Evolutionary conservation across 2,888 invertebrate species (phyloP).

Genomic region (Cosmopolites sordidus): DNA sequence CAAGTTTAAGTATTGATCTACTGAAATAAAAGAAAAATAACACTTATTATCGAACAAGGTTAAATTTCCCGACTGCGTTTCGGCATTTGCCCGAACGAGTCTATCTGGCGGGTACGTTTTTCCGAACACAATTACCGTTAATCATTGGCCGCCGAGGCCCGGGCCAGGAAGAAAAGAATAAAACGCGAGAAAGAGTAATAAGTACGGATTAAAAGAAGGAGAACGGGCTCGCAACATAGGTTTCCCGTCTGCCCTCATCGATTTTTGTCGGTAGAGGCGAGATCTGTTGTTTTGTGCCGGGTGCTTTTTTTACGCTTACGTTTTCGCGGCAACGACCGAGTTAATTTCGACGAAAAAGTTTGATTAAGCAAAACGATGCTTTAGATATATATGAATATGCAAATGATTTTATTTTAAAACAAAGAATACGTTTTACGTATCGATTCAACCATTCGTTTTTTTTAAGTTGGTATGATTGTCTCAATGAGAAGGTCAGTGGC

Average conservation of each 20-base stretch:
- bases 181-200: conserved; percentile 47
- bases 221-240: conserved; percentile 30
- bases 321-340: not conserved
- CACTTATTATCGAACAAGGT: too few species aligned
- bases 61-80: too few species aligned
- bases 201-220: conserved; percentile 47
- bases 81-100: not conserved
- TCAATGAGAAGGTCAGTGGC: too few species aligned
- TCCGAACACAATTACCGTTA: conserved; percentile 48
- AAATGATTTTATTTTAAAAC: too few species aligned
- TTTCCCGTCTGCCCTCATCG: conserved; percentile 26
- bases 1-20: too few species aligned
- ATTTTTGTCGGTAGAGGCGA: conserved; percentile 14
- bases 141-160: conserved; percentile 41
- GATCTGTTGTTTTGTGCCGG: not conserved
- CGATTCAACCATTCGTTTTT: too few species aligned
- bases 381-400: too few species aligned
- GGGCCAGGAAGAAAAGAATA: conserved; percentile 40
- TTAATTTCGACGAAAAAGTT: not conserved
- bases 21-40: too few species aligned
- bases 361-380: not conserved
- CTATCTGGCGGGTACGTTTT: conserved; percentile 12
- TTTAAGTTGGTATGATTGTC: too few species aligned
- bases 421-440: too few species aligned
- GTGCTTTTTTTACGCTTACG: not conserved